Conservation (phyloP, 35 echinoderm and acorn worm genomes). For the Anneissia japonica region DNA sequence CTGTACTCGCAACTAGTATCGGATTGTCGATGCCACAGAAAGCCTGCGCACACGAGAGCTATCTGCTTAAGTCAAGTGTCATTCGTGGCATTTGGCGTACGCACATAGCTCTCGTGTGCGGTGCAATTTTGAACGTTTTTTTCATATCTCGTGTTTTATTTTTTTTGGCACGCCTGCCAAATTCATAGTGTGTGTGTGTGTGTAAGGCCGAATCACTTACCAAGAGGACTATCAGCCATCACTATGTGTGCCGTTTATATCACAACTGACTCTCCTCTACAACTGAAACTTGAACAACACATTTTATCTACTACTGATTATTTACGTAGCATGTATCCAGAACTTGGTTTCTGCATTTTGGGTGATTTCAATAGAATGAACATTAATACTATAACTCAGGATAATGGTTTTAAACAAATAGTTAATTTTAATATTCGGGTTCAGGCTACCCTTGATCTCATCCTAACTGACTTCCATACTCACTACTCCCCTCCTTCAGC, state of each 20-base stretch:
- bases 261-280: constrained; percentile 14
- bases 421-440: constrained; percentile 14
- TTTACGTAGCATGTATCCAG: constrained; percentile 9
- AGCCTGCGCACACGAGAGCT: no score
- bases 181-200: no score
- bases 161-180: no score
- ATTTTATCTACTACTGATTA: constrained; percentile 31
- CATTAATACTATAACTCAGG: background rate
- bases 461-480: constrained; percentile 41
- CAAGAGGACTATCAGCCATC: constrained; percentile 12
- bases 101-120: no score
- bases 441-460: constrained; percentile 29
- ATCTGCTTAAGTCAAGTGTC: no score
- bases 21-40: no score
- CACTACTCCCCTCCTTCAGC: background rate
- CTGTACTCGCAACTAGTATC: no score
- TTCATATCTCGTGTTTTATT: no score
- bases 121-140: no score
- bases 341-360: constrained; percentile 32
- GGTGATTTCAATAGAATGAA: constrained; percentile 55
- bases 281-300: constrained; percentile 33
- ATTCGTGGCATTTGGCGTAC: no score
- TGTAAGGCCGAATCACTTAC: no score
- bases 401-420: constrained; percentile 20
- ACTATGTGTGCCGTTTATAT: constrained; percentile 22